Evolutionary conservation across 1,140 invertebrate genomes (phyloP).

Genomic region (Pemphigus obesinymphae): DNA sequence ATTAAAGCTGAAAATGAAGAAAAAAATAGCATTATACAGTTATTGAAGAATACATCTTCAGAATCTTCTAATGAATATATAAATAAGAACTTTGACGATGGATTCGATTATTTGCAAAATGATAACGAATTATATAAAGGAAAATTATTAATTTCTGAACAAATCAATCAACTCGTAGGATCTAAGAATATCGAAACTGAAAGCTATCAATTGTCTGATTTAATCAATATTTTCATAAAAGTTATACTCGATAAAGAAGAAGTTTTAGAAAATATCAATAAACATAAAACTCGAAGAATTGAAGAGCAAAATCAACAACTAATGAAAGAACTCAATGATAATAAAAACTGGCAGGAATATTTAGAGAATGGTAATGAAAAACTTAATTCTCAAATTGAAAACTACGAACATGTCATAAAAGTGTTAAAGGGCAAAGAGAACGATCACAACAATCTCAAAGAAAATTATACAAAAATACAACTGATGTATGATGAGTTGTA

Average conservation of each 20-base stretch:
- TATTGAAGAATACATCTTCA: not conserved
- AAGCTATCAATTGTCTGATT: not conserved
- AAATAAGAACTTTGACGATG: not conserved
- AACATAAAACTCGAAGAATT: not conserved
- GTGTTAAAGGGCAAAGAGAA: not conserved
- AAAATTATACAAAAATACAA: not conserved
- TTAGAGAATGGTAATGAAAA: conserved; percentile 3
- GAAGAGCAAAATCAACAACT: conserved; percentile 3
- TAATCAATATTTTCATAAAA: not conserved
- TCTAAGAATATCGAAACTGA: not conserved
- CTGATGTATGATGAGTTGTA: not conserved
- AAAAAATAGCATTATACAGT: not conserved
- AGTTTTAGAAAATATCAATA: not conserved
- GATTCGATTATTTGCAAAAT: not conserved
- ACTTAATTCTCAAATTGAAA: not conserved
- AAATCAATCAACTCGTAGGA: conserved; percentile 12
- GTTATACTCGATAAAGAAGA: not conserved
- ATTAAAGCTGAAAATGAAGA: not conserved
- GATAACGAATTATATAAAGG: not conserved
- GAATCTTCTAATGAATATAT: not conserved
- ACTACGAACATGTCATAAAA: not conserved
- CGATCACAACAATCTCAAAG: not conserved
- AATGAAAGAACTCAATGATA: conserved; percentile 5
- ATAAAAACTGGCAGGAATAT: conserved; percentile 3
- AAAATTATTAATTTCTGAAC: not conserved